Percentiles rank a stretch among this genome's conserved stretches.
These are phyloP conservation scores for Syritta pipiens DNA, from an alignment of 2,888 invertebrate genomes.

Conservation along the genomic window DNA sequence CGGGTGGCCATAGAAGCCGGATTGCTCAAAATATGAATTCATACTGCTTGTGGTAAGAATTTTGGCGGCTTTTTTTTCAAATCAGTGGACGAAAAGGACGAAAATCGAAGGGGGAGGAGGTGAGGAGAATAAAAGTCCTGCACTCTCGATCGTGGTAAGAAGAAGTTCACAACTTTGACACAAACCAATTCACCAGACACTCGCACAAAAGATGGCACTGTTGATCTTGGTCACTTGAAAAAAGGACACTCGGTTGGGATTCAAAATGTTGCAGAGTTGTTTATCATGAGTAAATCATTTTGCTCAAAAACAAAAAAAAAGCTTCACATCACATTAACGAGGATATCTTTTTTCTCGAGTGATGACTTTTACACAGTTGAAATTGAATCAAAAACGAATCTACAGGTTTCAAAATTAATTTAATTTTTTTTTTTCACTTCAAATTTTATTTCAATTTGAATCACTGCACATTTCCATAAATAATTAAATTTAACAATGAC, in stretches of 20 bases:
- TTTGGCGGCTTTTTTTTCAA: slow-evolving; percentile 76
- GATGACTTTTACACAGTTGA: slow-evolving; percentile 12
- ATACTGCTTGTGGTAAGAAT: slow-evolving; percentile 81
- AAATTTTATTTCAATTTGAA: not conserved
- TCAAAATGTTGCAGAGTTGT: not conserved
- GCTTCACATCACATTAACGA: not conserved
- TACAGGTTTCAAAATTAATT: slow-evolving; percentile 41
- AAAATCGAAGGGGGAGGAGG: slow-evolving; percentile 18
- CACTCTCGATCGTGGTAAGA: slow-evolving; percentile 24
- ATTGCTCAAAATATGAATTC: slow-evolving; percentile 98
- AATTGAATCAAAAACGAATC: slow-evolving; percentile 39
- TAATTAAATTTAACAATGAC: not conserved
- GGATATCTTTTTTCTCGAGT: slow-evolving; percentile 5
- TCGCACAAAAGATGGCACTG: slow-evolving; percentile 8
- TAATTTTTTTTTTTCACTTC: not conserved
- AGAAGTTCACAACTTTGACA: slow-evolving; percentile 56
- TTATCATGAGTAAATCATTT: slow-evolving; percentile 46
- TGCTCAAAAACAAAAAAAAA: not conserved
- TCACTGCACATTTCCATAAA: not conserved
- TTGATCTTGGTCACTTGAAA: too few species aligned
- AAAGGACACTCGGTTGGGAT: not conserved
- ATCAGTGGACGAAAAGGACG: slow-evolving; percentile 12
- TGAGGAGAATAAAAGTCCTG: slow-evolving; percentile 3
- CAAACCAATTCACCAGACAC: slow-evolving; percentile 65
- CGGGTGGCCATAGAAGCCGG: slow-evolving; percentile 96